Base-by-base conservation (phyloP, 2,113 vertebrate genomes). In the Ceuthmochares aereus region DNA sequence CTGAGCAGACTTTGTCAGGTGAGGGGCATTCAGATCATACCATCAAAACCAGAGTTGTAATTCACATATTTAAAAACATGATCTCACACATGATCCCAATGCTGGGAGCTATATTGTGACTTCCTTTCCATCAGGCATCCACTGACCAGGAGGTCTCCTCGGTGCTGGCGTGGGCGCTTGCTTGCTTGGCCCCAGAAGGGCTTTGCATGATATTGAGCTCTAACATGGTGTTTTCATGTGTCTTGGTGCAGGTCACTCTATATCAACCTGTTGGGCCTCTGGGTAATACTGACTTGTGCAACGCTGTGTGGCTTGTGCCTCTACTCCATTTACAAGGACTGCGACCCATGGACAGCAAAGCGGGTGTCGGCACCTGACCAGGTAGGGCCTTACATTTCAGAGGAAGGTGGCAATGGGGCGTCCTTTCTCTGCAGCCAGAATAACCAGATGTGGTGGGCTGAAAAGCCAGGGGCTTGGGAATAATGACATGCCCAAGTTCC, bases 211-310 rank as follows among this genome's bases (percentile, higher is more conserved):
- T 2, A 1, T 25, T 1, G 4, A 63, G 26, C 21, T 70, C 74
- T 82, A 30, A 89, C 7, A 5, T 23, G 22, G 30, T 32, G 12
- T 42, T 66, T 95, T 26, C 4, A 30, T 78, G 12, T 10, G 16
- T 87, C 19, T 52, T 51, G 79, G 15, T 79, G 27, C 92, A 99
- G 99, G 96, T 98, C 99, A 56, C 98, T 99, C 90, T 99, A 99
- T 91, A 87, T 99, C 93, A 99, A 99, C 93, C 97, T 99, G 18
- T 2, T 99, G 63, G 99, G 99, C n/a, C 98, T 99, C 67, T 99
- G 98, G 98, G 93, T 56, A 2, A 98, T 99, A 94, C 94, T 99
- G 43, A 17, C 63, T 52, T 99, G 98, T 13, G 97, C 99, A 0
- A 95, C 98, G 25, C 97, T 99, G 30, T 98, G 98, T 32, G 99